phyloP scores from a whole-genome alignment of 2,797 vertebrate genomes.

The Rallus crepitans region DNA sequence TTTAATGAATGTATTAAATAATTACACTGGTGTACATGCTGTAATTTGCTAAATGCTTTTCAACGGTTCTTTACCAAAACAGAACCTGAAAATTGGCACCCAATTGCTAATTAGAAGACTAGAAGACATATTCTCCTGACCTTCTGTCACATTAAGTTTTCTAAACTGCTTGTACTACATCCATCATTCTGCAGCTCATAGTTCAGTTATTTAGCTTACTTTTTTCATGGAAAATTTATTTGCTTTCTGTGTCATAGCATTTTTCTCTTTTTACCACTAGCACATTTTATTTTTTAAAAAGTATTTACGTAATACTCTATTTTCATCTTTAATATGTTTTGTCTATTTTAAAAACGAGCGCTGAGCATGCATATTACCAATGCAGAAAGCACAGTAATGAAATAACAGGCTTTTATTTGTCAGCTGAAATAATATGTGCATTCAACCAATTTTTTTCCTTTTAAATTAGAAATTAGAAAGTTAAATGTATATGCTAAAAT shows the following conservation, averaged over 20 bases:
- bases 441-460: slow-evolving; percentile 44
- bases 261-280: neutral
- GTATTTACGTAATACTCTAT: slow-evolving; percentile 28
- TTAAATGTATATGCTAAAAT: slow-evolving; percentile 41
- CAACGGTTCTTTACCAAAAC: neutral
- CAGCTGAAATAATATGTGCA: slow-evolving; percentile 7
- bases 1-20: slow-evolving; percentile 15
- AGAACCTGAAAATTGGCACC: neutral
- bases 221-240: neutral
- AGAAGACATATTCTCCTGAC: neutral
- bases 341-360: slow-evolving; percentile 47
- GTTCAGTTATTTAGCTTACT: neutral
- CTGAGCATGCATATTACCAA: slow-evolving; percentile 39
- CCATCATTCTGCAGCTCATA: neutral
- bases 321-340: slow-evolving; percentile 55
- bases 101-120: neutral
- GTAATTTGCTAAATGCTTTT: slow-evolving; percentile 15
- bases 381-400: slow-evolving; percentile 32
- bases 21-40: neutral
- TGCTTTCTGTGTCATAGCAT: neutral
- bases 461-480: slow-evolving; percentile 51
- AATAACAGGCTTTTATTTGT: slow-evolving; percentile 31
- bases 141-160: neutral
- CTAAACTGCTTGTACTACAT: neutral
- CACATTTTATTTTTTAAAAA: neutral